Percentiles rank a stretch among this genome's conserved stretches.
Evolutionary conservation across 2,113 vertebrate genomes (phyloP).

Genomic region (Oreochromis spilurus): DNA sequence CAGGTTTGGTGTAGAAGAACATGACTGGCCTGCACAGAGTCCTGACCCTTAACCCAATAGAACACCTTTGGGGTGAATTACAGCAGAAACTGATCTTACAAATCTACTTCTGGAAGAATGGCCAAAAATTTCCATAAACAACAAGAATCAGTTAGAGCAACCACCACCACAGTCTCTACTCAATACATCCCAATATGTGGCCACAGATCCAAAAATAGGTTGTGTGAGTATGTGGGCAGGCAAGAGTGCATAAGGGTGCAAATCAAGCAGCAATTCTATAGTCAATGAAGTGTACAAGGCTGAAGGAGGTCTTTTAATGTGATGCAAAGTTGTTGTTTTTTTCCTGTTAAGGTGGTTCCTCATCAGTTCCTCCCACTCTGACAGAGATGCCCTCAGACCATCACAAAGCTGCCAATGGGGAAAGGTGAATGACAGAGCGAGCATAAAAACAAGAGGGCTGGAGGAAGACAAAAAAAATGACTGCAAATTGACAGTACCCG

Average conservation of each 20-base stretch:
- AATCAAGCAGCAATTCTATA: neutral
- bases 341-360: neutral
- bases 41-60: neutral
- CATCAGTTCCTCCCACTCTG: neutral
- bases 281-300: neutral
- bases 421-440: neutral
- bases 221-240: neutral
- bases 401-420: neutral
- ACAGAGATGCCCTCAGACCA: neutral
- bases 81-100: neutral
- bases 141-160: neutral
- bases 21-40: neutral
- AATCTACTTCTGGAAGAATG: neutral
- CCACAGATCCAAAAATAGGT: slow-evolving; percentile 6
- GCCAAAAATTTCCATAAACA: neutral
- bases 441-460: neutral
- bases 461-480: neutral
- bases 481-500: neutral
- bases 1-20: neutral
- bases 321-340: neutral
- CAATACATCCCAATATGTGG: neutral
- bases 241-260: neutral
- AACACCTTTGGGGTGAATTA: neutral
- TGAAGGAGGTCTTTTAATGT: neutral
- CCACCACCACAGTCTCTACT: neutral